phyloP scores from a whole-genome alignment of 2,113 vertebrate species.

The Lanius collurio region DNA sequence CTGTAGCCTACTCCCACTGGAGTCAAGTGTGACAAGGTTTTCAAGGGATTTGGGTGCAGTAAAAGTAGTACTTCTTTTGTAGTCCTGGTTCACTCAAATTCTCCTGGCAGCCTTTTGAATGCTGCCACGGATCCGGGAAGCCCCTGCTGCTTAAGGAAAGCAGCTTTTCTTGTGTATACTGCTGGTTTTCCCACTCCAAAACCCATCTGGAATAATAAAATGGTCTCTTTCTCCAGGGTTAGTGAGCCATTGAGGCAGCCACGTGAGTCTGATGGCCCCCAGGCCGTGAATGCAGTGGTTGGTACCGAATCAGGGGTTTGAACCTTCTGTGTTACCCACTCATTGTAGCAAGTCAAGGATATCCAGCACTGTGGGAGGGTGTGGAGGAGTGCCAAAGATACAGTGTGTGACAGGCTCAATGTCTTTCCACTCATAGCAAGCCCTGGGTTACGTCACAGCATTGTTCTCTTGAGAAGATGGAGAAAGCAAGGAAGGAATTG shows the following conservation, averaged over 20 bases:
- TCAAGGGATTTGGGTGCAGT: constrained; percentile 1
- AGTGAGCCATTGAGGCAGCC: constrained; percentile 12
- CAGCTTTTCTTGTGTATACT: neutral
- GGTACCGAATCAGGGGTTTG: neutral
- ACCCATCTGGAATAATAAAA: neutral
- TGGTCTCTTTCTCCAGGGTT: neutral
- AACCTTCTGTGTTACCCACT: neutral
- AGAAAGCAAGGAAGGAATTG: constrained; percentile 30
- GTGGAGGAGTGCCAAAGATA: neutral
- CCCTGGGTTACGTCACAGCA: neutral
- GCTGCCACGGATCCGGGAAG: neutral
- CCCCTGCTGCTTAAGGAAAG: neutral
- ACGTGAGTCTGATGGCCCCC: neutral
- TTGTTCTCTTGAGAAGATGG: constrained; percentile 23
- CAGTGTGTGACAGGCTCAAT: neutral
- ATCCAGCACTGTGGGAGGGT: neutral
- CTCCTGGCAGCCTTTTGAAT: neutral
- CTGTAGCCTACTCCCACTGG: neutral
- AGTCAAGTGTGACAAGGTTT: neutral
- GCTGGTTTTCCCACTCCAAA: neutral
- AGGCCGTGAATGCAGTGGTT: neutral
- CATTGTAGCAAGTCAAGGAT: neutral
- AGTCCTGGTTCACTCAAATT: neutral
- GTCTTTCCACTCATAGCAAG: neutral
- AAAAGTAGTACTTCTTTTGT: neutral